These are phyloP conservation scores for Drosophila navojoa DNA, from an alignment of 1,140 invertebrate species.

Conservation along the genomic window DNA sequence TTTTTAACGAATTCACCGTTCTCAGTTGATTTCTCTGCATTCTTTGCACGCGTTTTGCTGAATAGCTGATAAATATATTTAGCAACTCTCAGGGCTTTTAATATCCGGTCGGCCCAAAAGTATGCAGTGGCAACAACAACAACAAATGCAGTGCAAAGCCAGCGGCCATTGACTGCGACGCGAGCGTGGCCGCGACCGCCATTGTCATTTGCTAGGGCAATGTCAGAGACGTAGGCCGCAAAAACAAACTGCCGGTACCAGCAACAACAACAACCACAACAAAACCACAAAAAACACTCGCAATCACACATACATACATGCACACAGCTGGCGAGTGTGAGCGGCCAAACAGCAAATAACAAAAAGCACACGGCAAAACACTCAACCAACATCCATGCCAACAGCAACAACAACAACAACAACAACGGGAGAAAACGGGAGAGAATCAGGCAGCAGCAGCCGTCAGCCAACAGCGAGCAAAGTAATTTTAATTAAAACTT, in stretches of 20 bases:
- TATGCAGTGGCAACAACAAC: slow-evolving; percentile 36
- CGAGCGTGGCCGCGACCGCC: slow-evolving; percentile 25
- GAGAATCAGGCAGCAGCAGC: slow-evolving; percentile 40
- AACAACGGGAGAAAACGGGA: slow-evolving; percentile 17
- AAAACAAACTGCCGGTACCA: slow-evolving; percentile 54
- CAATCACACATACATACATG: slow-evolving; percentile 15
- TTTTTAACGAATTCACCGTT: too few relatives aligned
- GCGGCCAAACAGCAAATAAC: slow-evolving; percentile 77
- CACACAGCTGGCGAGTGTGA: slow-evolving; percentile 59
- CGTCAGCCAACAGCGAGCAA: slow-evolving; percentile 63
- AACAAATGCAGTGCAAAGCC: slow-evolving; percentile 26
- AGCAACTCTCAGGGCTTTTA: slow-evolving; percentile 59
- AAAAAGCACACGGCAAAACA: slow-evolving; percentile 78
- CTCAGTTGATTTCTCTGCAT: too few relatives aligned
- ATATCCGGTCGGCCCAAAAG: slow-evolving; percentile 61
- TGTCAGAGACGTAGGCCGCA: slow-evolving; percentile 68
- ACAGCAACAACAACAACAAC: slow-evolving; percentile 30
- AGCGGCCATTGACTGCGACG: slow-evolving; percentile 57
- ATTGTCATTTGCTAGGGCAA: slow-evolving; percentile 78
- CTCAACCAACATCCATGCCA: slow-evolving; percentile 50
- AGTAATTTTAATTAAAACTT: slow-evolving; percentile 82
- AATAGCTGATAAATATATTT: slow-evolving; percentile 53
- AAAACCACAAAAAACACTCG: slow-evolving; percentile 61
- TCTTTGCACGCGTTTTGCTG: too few relatives aligned
- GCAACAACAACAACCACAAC: slow-evolving; percentile 33